phyloP scores from a whole-genome alignment of 2,888 invertebrate species.

The Cylloceria caligata region DNA sequence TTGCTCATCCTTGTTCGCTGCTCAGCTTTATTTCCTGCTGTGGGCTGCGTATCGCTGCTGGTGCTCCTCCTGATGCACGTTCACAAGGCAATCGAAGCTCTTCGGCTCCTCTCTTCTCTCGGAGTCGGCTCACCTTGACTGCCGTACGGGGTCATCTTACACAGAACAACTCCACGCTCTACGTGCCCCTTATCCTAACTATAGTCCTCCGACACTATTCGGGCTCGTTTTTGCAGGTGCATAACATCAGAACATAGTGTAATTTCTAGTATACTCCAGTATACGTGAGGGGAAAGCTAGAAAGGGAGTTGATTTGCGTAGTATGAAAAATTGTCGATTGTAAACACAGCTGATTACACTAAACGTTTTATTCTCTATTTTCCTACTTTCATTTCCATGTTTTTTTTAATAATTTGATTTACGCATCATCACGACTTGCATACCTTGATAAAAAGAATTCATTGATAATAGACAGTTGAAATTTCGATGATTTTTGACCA shows the following conservation, averaged over 20 bases:
- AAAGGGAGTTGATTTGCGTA: conserved; percentile 16
- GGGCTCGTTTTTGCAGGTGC: conserved; percentile 51
- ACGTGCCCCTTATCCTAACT: conserved; percentile 34
- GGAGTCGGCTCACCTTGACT: conserved; percentile 43
- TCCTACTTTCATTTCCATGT: neutral
- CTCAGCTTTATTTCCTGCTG: conserved; percentile 62
- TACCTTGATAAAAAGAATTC: neutral
- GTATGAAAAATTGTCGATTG: neutral
- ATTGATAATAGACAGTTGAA: neutral
- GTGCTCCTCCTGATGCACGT: conserved; percentile 22
- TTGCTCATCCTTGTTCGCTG: conserved; percentile 54
- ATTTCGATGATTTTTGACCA: neutral
- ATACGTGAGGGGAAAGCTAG: conserved; percentile 18
- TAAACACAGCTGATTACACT: neutral
- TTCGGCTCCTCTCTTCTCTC: conserved; percentile 25
- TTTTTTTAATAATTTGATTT: neutral
- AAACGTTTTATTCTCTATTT: neutral
- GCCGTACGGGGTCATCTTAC: conserved; percentile 48
- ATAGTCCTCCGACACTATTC: conserved; percentile 19
- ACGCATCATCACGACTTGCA: neutral
- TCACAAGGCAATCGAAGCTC: neutral
- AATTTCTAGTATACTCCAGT: neutral
- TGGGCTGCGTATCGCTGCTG: neutral
- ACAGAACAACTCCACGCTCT: conserved; percentile 27
- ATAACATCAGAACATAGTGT: neutral